Conservation (phyloP, 2,113 vertebrate species). For the Phylloscopus trochilus region DNA sequence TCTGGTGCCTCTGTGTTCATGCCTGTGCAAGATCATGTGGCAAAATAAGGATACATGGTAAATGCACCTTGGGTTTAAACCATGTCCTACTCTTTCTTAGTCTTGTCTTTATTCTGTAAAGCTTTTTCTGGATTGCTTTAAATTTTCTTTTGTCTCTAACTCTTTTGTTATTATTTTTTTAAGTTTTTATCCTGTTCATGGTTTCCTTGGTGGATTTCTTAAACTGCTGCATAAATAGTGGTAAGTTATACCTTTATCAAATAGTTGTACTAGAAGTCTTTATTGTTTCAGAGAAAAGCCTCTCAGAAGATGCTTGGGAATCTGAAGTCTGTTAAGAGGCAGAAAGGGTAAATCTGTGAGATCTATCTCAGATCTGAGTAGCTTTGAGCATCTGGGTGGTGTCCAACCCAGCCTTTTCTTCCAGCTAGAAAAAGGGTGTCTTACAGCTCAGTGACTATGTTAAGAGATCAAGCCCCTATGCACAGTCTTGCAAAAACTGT, state of each 20-base stretch:
- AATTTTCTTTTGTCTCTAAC: neutral
- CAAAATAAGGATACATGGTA: neutral
- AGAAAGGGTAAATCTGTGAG: neutral
- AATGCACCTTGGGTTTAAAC: neutral
- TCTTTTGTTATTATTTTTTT: neutral
- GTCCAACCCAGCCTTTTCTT: neutral
- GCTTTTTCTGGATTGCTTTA: neutral
- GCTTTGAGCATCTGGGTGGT: constrained; percentile 3
- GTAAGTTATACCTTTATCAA: neutral
- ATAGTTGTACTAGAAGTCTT: neutral
- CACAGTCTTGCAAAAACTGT: neutral
- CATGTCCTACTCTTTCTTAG: neutral
- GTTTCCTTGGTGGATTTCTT: neutral
- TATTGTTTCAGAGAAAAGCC: neutral
- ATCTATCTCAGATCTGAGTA: neutral
- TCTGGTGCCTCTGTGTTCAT: neutral
- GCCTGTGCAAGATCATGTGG: neutral
- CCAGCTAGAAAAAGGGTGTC: neutral
- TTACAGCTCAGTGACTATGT: neutral
- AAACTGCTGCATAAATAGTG: neutral
- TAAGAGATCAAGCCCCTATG: neutral
- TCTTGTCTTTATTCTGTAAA: neutral
- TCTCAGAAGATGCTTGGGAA: neutral
- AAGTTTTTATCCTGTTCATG: neutral
- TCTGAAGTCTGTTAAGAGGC: neutral